These are phyloP conservation scores for Galaxias olidus DNA, from an alignment of 2,797 vertebrate genomes.

Conservation along the genomic window DNA sequence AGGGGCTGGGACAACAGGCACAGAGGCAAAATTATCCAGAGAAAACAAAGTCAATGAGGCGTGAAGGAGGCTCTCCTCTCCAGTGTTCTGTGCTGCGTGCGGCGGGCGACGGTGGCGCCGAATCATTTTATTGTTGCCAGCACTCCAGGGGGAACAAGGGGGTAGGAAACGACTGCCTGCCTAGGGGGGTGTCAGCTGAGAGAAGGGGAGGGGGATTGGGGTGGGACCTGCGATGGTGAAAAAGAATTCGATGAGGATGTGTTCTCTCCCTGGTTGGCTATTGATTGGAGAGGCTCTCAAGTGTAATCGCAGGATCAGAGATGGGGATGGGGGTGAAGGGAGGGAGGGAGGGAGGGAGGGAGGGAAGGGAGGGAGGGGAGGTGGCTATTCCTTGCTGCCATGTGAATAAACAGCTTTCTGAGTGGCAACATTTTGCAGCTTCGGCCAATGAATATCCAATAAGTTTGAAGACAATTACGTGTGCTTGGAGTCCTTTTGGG, in stretches of 20 bases:
- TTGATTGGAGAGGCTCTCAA: slow-evolving; percentile 32
- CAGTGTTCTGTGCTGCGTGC: slow-evolving; percentile 39
- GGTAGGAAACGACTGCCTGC: slow-evolving; percentile 26
- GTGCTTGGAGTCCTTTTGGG: slow-evolving; percentile 22
- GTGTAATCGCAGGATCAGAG: not conserved
- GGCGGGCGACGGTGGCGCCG: slow-evolving; percentile 33
- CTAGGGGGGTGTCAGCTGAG: not conserved
- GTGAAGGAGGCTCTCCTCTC: slow-evolving; percentile 73
- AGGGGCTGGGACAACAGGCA: slow-evolving; percentile 43
- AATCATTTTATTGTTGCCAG: slow-evolving; percentile 42
- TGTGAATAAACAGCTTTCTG: slow-evolving; percentile 7
- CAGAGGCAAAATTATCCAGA: slow-evolving; percentile 73
- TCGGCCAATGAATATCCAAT: slow-evolving; percentile 35
- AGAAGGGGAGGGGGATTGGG: not conserved
- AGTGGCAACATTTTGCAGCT: slow-evolving; percentile 30
- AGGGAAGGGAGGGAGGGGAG: not conserved
- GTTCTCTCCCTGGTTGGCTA: slow-evolving; percentile 27
- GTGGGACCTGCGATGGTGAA: slow-evolving; percentile 20
- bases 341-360: not conserved
- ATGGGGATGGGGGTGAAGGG: not conserved
- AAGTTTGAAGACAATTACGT: slow-evolving; percentile 38
- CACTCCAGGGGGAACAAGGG: slow-evolving; percentile 36
- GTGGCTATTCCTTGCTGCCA: slow-evolving; percentile 32
- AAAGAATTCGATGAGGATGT: slow-evolving; percentile 39
- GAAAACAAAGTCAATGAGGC: slow-evolving; percentile 81